Base-by-base conservation (phyloP, 1,140 invertebrate species). In the Drosophila tani region DNA sequence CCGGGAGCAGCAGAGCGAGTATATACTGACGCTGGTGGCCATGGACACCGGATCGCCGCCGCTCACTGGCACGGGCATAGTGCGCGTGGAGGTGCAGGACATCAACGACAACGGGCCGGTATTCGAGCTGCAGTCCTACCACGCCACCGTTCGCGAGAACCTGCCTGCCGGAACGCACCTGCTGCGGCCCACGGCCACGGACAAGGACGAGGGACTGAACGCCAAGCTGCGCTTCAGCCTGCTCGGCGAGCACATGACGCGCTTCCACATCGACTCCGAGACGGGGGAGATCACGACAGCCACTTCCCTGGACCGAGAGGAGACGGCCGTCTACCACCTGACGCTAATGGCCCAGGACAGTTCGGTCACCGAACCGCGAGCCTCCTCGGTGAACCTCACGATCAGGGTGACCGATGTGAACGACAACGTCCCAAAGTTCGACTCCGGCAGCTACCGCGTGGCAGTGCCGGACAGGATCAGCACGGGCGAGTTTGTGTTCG, bases 11-110 rank as follows among this genome's bases (percentile, higher is more conserved):
- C 95, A 97, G 87, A 93, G 95, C 38, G 96, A 97, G 93, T 98
- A 98, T 92, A 95, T 96, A 11, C 94, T 98, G 50, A 97, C 96
- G 1, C 93, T 98, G 35, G 96, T 97, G 43, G 98, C 97, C 51
- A 98, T 98, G 96, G 98, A 99, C 94, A 97, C 97, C 74, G 97
- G 97, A 63, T 97, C 96, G 17, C 97, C 97, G 19, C 96, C 97
- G 3, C 93, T 98, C 21, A 98, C 97, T 15, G 97, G 97, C 56
- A 96, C 97, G 2, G 97, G 97, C 40, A 96, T 96, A 40, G 96
- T 99, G 2, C 95, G 95, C 79, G 95, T 99, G 41, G 94, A 98
- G 50, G 97, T 99, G 6, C 95, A 98, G 93, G 98, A 99, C 92
- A 96, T 98, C 35, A 99, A 99, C 92, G 98, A 99, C 93, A 97